Evolutionary conservation across 2,797 vertebrate genomes (phyloP), one percentile per base, ranked within the genome.

Genomic region (Sciurus carolinensis): DNA sequence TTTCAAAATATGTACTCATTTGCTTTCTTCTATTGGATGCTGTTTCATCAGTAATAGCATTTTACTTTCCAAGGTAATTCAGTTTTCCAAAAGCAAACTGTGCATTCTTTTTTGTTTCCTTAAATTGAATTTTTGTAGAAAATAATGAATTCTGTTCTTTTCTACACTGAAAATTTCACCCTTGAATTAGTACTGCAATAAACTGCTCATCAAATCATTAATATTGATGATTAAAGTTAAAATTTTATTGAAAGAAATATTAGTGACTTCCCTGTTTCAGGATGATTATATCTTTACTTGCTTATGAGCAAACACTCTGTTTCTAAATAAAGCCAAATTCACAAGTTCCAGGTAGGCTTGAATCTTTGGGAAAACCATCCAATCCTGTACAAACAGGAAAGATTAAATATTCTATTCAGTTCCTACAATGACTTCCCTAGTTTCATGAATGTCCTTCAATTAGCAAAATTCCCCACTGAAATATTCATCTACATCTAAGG

Each of bases 1-100:
- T 97, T 92, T 96, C 89, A 80, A 94, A 97, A 90, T 62, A 72
- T 92, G 8, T 12, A 94, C 75, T n/a, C 47, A 72, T 93, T 82
- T 90, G 9, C 47, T 88, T 97, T 97, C 24, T 86, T 95, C 90
- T 96, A 81, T 9, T 50, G 15, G 7, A 80, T 80, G 6, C 20
- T 93, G 26, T 87, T 95, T 96, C 77, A 88, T 93, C 26, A 82
- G 42, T 62, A 72, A 72, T 20, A 76, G 36, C 33, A 57, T 75
- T 97, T 95, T 87, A 50, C 8, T 95, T 94, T 93, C 69, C 75
- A 28, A 84, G 73, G 30, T 57, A 96, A 85, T 52, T 90, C 79
- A 95, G 20, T 3, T 94, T 96, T 94, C 75, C 28, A 87, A 57
- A 94, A 97, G 30, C 66, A 94, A 93, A 90, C 36, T 93, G 7